Evolutionary conservation across 2,113 vertebrate species (phyloP).

Genomic region (Spizaetus ornatus): DNA sequence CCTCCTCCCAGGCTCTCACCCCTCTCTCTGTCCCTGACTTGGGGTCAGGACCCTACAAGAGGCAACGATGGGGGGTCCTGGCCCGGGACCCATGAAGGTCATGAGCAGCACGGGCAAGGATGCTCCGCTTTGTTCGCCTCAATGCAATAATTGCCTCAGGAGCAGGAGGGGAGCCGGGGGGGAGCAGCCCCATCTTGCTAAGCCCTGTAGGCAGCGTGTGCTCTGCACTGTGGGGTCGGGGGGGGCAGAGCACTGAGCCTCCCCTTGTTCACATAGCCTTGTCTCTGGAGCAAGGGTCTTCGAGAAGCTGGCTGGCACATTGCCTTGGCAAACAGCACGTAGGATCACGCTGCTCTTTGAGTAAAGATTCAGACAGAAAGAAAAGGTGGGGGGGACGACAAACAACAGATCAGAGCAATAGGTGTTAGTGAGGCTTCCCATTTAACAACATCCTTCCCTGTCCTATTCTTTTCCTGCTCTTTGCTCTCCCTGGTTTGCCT

Average conservation of each 20-base stretch:
- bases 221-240: rapidly evolving
- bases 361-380: background rate
- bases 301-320: rapidly evolving
- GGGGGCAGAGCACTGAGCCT: rapidly evolving
- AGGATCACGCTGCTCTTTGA: background rate
- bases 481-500: background rate
- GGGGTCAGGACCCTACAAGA: background rate
- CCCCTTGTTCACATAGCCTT: rapidly evolving
- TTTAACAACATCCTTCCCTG: background rate
- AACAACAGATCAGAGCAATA: background rate
- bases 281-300: background rate
- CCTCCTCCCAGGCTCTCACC: background rate
- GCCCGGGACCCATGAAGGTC: background rate
- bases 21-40: background rate
- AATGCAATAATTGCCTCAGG: rapidly evolving
- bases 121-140: rapidly evolving
- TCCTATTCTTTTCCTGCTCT: background rate
- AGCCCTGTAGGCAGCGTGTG: background rate
- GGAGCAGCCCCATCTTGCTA: background rate
- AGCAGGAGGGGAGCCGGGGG: background rate
- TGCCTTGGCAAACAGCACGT: background rate
- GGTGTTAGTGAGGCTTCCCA: background rate
- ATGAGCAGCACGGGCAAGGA: background rate
- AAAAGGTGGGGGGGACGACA: background rate
- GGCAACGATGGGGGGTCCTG: background rate